phyloP scores from a whole-genome alignment of 2,888 invertebrate species.

The Metellina segmentata region DNA sequence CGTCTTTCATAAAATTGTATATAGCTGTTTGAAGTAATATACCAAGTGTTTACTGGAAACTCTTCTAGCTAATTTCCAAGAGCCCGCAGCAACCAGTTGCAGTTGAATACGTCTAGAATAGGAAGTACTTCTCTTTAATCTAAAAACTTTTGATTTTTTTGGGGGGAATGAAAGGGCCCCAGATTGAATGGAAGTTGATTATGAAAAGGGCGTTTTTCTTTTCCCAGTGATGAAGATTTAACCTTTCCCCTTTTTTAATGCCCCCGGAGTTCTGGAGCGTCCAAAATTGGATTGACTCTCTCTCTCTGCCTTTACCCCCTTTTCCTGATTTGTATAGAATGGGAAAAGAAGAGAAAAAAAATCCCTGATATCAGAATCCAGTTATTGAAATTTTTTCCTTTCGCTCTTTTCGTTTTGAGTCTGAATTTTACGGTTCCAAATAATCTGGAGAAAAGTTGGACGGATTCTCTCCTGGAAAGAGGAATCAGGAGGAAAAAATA shows the following conservation, averaged over 20 bases:
- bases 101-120: neutral
- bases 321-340: constrained; percentile 1
- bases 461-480: neutral
- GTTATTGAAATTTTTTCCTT: constrained; percentile 39
- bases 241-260: neutral
- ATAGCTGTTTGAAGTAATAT: neutral
- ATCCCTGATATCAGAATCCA: constrained; percentile 32
- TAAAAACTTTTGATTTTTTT: neutral
- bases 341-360: neutral
- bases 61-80: neutral
- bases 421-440: constrained; percentile 25
- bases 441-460: neutral
- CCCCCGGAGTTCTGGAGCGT: neutral
- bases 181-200: neutral
- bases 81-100: neutral
- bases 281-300: constrained; percentile 22
- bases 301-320: no score
- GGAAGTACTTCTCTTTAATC: neutral
- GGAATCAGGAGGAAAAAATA: neutral
- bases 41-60: neutral
- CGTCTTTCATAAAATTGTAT: no score
- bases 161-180: neutral
- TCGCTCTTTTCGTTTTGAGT: neutral
- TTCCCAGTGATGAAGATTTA: constrained; percentile 14
- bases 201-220: neutral